Evolutionary conservation across 2,113 vertebrate genomes (phyloP).

Genomic region (Proterorhinus semilunaris): DNA sequence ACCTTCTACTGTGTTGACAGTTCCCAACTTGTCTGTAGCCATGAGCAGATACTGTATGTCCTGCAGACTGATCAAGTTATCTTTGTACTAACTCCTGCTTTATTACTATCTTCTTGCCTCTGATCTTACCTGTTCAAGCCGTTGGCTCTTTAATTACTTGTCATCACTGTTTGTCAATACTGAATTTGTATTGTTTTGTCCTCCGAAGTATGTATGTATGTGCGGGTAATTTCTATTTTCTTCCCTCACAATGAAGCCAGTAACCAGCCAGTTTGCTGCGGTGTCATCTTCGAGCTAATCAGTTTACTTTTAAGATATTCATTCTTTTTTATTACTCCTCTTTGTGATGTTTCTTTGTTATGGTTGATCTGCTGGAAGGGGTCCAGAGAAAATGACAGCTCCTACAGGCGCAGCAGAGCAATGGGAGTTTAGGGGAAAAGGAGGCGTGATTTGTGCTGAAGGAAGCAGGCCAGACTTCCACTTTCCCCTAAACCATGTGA

Average conservation of each 20-base stretch:
- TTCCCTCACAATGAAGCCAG: constrained; percentile 28
- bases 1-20: constrained; percentile 12
- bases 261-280: constrained; percentile 29
- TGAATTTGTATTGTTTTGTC: not conserved
- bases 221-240: constrained; percentile 15
- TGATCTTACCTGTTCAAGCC: constrained; percentile 11
- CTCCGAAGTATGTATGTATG: not conserved
- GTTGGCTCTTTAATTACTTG: not conserved
- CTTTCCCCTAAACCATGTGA: constrained; percentile 77
- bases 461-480: constrained; percentile 58
- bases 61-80: constrained; percentile 27
- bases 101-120: not conserved
- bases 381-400: constrained; percentile 56
- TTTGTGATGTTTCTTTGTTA: constrained; percentile 29
- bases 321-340: constrained; percentile 22
- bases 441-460: constrained; percentile 45
- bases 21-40: constrained; percentile 20
- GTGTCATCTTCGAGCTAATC: constrained; percentile 18
- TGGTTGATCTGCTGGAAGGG: constrained; percentile 40
- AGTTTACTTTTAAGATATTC: constrained; percentile 18
- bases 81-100: not conserved
- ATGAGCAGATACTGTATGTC: not conserved
- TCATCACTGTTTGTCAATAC: not conserved
- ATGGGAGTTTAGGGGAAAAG: constrained; percentile 10
- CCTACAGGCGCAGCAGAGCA: constrained; percentile 39